A percentile compares a stretch with the other conserved stretches of the same genome.
phyloP scores from a whole-genome alignment of 92 coral and sea anemone species.

The Virgularia gustaviana region DNA sequence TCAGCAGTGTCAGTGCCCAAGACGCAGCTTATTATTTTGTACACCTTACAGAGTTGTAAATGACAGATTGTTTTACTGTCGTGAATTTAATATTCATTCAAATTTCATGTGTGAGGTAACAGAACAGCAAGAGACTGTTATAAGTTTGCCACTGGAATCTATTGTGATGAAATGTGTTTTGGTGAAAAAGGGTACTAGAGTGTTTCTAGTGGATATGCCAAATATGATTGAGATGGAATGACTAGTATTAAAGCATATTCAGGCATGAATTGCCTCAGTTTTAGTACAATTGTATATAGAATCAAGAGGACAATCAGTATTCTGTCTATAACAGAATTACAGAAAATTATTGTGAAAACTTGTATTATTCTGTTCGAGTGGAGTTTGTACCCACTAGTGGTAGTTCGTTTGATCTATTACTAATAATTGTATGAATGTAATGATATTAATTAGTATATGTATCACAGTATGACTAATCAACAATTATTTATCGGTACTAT shows the following conservation, averaged over 20 bases:
- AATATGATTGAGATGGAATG: slow-evolving; percentile 5
- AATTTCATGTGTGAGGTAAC: slow-evolving; percentile 10
- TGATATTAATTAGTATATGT: no score
- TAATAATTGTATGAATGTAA: no score
- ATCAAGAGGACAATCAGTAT: no score
- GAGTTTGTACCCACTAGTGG: no score
- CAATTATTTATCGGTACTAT: no score
- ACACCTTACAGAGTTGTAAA: slow-evolving; percentile 1
- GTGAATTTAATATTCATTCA: background rate
- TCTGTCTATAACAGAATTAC: no score
- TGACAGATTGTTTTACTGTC: background rate
- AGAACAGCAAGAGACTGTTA: slow-evolving; percentile 4
- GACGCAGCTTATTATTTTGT: slow-evolving; percentile 15
- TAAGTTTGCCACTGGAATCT: slow-evolving; percentile 3
- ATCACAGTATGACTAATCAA: no score
- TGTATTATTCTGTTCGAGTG: no score
- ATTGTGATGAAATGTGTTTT: background rate
- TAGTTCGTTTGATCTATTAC: no score
- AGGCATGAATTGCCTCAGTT: no score
- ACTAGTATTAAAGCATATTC: background rate
- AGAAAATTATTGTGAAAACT: no score
- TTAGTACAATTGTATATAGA: no score
- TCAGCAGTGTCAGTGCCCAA: slow-evolving; percentile 7
- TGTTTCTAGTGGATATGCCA: background rate
- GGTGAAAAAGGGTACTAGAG: background rate